Evolutionary conservation across 1,140 invertebrate species (phyloP), one percentile per base, ranked within the genome.

Genomic region (Drosophila cardini): DNA sequence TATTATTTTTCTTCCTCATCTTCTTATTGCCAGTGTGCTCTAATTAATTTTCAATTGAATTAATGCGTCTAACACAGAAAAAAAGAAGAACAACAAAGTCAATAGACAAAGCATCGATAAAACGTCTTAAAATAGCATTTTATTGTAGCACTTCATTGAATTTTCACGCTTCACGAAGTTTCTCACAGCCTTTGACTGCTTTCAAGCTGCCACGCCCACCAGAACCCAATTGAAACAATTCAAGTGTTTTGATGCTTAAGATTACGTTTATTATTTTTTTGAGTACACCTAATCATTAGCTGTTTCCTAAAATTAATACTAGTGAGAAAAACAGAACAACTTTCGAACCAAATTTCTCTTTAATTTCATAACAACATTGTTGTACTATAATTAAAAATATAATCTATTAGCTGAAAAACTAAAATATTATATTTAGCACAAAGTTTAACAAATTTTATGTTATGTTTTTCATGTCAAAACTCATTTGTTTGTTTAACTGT

Each of bases 41-140:
- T 85, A 84, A 84, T 84, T 85, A 68, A 84, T 85, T 84, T 85
- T 67, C 64, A 80, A 85, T 80, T 42, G 50, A 79, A 79, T 79
- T 79, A 72, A 79, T 72, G 63, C 60, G 57, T 45, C 48, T 34
- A 57, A 52, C 60, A 67, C 43, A 57, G 52, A 61, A 40, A 43
- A 65, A 32, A 60, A 30, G 21, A 46, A 15, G 50, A 65, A 40
- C 11, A 42, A 13, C 45, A 50, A 62, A n/a, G 34, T 11, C 15
- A 46, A 34, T 40, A 42, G 30, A n/a, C 42, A 60, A 10, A 21
- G 32, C 7, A 30, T n/a, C 57, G 9, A 10, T 40, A 16, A 18
- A 46, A 32, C 9, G 16, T 13, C 26, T 65, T 38, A 26, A 38
- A 38, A 57, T 63, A 63, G 46, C 48, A 32, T 43, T 63, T 63